Conservation (phyloP, 2,797 vertebrate species). For the Acestrorhynchus altus region DNA sequence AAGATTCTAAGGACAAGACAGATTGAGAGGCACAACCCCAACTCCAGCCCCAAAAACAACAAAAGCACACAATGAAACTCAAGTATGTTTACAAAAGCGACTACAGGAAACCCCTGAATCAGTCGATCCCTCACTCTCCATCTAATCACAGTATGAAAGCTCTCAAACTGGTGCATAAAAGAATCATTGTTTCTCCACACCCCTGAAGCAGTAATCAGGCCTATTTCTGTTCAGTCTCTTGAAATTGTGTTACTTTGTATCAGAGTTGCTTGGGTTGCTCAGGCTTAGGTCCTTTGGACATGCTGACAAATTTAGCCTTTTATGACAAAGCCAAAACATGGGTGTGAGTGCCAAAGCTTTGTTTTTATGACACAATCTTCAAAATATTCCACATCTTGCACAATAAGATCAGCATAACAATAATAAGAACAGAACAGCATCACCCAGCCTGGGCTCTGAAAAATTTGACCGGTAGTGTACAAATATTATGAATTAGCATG, state of each 20-base stretch:
- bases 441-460: no score
- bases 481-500: no score
- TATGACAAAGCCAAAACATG: background rate
- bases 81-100: background rate
- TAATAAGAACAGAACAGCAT: no score
- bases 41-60: background rate
- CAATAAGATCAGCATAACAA: no score
- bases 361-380: background rate
- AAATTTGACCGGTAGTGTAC: no score
- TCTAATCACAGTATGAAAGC: background rate
- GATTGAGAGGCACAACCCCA: background rate
- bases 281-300: background rate
- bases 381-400: no score
- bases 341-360: background rate
- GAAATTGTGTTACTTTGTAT: background rate
- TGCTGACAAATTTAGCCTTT: background rate
- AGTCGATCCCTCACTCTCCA: background rate
- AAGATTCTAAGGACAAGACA: background rate
- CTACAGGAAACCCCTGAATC: background rate
- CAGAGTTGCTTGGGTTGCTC: background rate
- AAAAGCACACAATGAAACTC: background rate
- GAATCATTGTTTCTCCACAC: slow-evolving; percentile 6
- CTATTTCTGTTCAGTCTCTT: background rate
- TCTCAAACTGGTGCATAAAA: background rate
- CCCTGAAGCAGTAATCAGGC: background rate